Conservation (phyloP, 2,113 vertebrate genomes). For the Chroicocephalus ridibundus region DNA sequence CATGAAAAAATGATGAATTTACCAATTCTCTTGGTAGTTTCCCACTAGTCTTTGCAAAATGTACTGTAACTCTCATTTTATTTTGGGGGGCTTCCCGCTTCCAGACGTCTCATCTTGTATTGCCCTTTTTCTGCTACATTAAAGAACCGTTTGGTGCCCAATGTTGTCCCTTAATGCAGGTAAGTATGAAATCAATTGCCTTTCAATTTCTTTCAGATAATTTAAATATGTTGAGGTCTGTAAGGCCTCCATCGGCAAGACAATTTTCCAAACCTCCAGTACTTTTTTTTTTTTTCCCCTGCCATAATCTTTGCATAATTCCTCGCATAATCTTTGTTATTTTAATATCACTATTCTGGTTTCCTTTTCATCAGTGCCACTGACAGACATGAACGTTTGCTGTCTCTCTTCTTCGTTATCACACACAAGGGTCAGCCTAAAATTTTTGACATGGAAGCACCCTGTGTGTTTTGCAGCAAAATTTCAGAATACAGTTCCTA, state of each 20-base stretch:
- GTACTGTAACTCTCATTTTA: neutral
- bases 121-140: neutral
- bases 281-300: too few species aligned
- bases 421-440: neutral
- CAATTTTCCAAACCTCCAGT: neutral
- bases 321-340: neutral
- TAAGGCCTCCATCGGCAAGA: neutral
- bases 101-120: neutral
- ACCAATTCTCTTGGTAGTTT: neutral
- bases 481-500: neutral
- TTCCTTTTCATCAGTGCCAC: neutral
- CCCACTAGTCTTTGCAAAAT: neutral
- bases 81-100: neutral
- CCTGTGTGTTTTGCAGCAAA: neutral
- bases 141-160: neutral
- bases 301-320: neutral
- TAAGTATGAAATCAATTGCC: neutral
- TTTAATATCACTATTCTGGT: neutral
- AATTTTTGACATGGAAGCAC: neutral
- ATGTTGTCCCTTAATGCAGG: neutral
- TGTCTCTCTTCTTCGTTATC: neutral
- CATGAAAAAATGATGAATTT: conserved; percentile 16
- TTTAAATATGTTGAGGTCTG: neutral
- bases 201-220: neutral
- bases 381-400: rapidly evolving